These are phyloP conservation scores for Catocala sponsa DNA, from an alignment of 2,888 invertebrate genomes.

Conservation along the genomic window DNA sequence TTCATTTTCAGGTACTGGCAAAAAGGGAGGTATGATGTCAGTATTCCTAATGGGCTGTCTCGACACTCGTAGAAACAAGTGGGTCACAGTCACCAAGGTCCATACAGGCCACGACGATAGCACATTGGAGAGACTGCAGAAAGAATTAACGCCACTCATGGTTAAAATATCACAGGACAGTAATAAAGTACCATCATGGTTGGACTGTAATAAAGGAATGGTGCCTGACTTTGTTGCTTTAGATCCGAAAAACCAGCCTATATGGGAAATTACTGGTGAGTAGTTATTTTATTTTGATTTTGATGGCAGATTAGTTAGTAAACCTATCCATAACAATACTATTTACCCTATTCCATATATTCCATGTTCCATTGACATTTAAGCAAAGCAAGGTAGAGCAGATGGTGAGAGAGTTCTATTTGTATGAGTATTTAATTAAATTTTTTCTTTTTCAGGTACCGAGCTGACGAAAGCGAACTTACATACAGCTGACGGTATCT, in stretches of 20 bases:
- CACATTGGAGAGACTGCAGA: slow-evolving; percentile 93
- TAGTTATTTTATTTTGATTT: background rate
- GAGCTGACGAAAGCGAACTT: slow-evolving; percentile 93
- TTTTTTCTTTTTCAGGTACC: slow-evolving; percentile 83
- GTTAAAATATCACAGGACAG: slow-evolving; percentile 93
- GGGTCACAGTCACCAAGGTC: slow-evolving; percentile 97
- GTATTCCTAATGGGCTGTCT: slow-evolving; percentile 98
- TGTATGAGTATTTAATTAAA: too few species aligned
- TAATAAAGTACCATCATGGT: slow-evolving; percentile 92
- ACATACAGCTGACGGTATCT: slow-evolving; percentile 97
- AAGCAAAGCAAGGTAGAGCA: too few species aligned
- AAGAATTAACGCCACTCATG: slow-evolving; percentile 89
- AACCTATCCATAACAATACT: too few species aligned
- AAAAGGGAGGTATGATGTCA: slow-evolving; percentile 97
- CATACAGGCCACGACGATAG: slow-evolving; percentile 96
- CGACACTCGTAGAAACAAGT: slow-evolving; percentile 89
- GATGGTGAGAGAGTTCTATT: too few species aligned
- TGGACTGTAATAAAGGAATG: slow-evolving; percentile 94
- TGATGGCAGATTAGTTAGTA: too few species aligned
- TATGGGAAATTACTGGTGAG: slow-evolving; percentile 97
- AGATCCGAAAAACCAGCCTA: slow-evolving; percentile 95
- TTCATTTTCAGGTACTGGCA: slow-evolving; percentile 90
- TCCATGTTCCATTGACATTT: too few species aligned
- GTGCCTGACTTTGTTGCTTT: slow-evolving; percentile 96
- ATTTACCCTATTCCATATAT: too few species aligned